A percentile compares a stretch with the other conserved stretches of the same genome.
Conservation (phyloP, 1,140 invertebrate species). For the Ceratosolen fusciceps region DNA sequence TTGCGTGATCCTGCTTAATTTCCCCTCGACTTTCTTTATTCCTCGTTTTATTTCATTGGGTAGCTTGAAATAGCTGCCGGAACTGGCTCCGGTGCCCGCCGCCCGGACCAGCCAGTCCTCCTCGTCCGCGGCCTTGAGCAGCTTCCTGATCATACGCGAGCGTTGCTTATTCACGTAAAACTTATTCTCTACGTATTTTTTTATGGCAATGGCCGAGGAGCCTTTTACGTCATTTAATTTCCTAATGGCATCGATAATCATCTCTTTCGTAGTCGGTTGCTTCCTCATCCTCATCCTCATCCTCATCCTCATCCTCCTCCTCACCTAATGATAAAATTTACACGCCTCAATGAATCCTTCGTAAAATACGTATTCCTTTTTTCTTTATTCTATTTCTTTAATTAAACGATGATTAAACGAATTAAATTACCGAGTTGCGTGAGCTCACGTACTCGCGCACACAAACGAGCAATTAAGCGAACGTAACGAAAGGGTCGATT, state of each 20-base stretch:
- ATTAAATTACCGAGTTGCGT: too few species aligned
- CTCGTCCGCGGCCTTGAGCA: neutral
- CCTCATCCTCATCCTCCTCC: neutral
- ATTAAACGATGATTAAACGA: too few species aligned
- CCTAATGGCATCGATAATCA: conserved; percentile 32
- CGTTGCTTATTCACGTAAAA: neutral
- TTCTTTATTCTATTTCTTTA: too few species aligned
- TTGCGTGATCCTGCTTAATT: conserved; percentile 5
- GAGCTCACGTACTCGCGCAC: too few species aligned
- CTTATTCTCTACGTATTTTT: conserved; percentile 27
- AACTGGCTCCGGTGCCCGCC: conserved; percentile 11
- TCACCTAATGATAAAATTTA: neutral
- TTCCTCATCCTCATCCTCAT: too few species aligned
- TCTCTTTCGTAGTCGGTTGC: conserved; percentile 40
- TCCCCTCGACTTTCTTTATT: neutral
- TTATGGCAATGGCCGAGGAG: conserved; percentile 13
- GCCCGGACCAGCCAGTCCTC: conserved; percentile 35
- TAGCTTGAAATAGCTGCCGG: conserved; percentile 40
- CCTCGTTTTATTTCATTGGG: conserved; percentile 1
- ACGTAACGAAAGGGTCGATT: too few species aligned
- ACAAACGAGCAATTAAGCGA: too few species aligned
- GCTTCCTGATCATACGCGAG: neutral
- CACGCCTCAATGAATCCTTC: too few species aligned
- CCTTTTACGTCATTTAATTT: conserved; percentile 36
- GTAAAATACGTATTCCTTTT: too few species aligned